Base-by-base conservation (phyloP, 64 coral and sea anemone species). In the Trachythela sp. region DNA sequence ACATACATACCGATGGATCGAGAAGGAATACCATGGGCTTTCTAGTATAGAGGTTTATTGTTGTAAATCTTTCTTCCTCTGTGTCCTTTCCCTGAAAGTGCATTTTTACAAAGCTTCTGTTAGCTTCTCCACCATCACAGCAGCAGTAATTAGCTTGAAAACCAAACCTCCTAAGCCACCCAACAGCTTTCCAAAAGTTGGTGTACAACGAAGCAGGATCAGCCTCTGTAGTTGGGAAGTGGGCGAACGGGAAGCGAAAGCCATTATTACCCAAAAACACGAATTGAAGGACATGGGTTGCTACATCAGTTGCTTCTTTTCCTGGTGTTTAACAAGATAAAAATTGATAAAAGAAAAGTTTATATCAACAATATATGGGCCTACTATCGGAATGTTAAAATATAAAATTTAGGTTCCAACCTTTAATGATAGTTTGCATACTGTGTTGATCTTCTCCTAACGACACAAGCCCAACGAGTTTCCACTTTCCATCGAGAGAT, bases 191-290 rank as follows among this genome's bases (percentile, higher is more conserved):
- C 91, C 91, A 89, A 71, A 92, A 92, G 0, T 88, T 40, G 2
- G 48, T 37, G 24, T 89, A 88, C 22, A 92, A 13, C 2, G 87
- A 27, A 37, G 91, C 22, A 24, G 86, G 86, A 70, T 88, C 86
- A 27, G 30, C 51, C 71, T 92, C 75, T 37, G 9, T 36, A 33
- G 91, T 92, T 17, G 91, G 91, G 24, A 48, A 92, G 18, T 92
- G 91, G 51, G 91, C 85, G 84, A 92, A 56, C 4, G 91, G 91
- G 27, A 88, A 92, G 11, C 91, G 18, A 48, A 92, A 92, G 6
- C 90, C 90, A 56, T 50, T 88, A 26, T 92, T 58, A 10, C 85
- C 86, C 45, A 92, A 35, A 83, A 92, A 92, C 24, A 92, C 86
- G 40, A 92, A 87, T 59, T 88, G 91, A 8, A 92, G 18, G 9